Evolutionary conservation across 2,888 invertebrate species (phyloP), one percentile per base, ranked within the genome.

Genomic region (Diarsia brunnea): DNA sequence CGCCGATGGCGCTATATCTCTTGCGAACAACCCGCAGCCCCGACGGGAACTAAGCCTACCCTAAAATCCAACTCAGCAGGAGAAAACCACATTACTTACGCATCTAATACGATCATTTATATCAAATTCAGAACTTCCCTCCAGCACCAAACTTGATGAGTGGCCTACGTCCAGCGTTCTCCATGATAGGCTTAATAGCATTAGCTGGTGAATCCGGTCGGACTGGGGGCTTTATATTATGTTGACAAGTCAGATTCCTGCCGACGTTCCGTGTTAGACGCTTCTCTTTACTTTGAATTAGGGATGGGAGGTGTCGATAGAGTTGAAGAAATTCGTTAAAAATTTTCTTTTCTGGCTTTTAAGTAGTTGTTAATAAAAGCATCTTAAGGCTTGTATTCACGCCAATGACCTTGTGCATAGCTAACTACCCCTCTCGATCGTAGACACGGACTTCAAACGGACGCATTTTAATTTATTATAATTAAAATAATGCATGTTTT

Each of bases 231-330:
- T 64, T 75, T 84, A 82, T 82, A 88, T 88, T 84, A 87, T 87
- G 87, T 87, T 87, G 87, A 88, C 87, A 87, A 87, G 87, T 88
- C 85, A 75, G 74, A 87, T 81, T 84, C 80, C 84, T 77, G 80
- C 77, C 78, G 70, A 69, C 82, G 73, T 31, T 79, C 64, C 51
- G 27, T 74, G 67, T 82, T 71, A 73, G 82, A 82, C 65, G 82
- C 38, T 49, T 72, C 82, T 83, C 82, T 83, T 83, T 83, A 51
- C 87, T 83, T 78, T 81, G 60, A 1, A 19, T 1, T 86, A 90
- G 86, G 80, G 89, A 86, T 87, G 89, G 84, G 61, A 65, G 60
- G 11, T 64, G 82, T 89, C 88, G 89, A 90, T 83, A 87, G 74
- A 75, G 49, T 69, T 55, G 43, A 11, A 55, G 55, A 12, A 1